These are phyloP conservation scores for Neolamprologus caudopunctatus DNA, from an alignment of 2,113 vertebrate species.

Conservation along the genomic window DNA sequence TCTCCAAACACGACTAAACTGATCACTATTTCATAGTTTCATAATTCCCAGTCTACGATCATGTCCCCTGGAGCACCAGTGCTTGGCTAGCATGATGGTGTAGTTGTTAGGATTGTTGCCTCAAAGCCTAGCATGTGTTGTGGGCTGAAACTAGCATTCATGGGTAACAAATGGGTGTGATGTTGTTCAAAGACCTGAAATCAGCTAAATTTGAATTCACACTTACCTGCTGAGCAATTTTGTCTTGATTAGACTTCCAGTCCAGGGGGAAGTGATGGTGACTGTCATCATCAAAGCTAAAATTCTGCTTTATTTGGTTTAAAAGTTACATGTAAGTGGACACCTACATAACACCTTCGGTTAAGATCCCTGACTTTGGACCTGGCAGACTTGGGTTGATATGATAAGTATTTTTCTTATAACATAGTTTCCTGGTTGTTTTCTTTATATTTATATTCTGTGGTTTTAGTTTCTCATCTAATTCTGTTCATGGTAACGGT, in stretches of 20 bases:
- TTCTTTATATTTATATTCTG: background rate
- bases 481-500: background rate
- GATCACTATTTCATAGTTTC: background rate
- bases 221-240: background rate
- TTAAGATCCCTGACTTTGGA: background rate
- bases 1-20: background rate
- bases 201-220: background rate
- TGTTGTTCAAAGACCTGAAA: background rate
- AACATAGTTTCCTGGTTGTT: background rate
- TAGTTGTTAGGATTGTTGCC: background rate
- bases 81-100: background rate
- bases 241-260: background rate
- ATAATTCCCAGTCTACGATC: background rate
- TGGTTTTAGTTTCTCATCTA: background rate
- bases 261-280: accelerated
- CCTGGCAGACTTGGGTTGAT: background rate
- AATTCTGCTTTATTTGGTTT: background rate
- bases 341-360: background rate
- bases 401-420: background rate
- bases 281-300: background rate
- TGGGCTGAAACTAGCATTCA: background rate
- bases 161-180: background rate
- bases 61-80: background rate
- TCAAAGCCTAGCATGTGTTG: background rate
- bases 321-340: background rate